phyloP scores from a whole-genome alignment of 2,797 vertebrate genomes.

The Aphelocoma californica region DNA sequence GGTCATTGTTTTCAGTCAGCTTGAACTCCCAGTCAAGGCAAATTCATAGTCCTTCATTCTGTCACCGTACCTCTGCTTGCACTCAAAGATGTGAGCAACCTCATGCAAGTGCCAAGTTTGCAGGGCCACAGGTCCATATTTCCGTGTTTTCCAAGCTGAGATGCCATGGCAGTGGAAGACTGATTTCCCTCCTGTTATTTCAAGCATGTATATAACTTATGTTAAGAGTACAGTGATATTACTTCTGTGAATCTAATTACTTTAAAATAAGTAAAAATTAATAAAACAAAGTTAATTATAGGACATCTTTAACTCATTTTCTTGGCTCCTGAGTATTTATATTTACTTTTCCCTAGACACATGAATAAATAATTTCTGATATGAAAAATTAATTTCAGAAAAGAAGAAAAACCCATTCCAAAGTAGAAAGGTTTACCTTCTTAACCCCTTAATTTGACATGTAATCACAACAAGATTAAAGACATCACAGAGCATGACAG shows the following conservation, averaged over 20 bases:
- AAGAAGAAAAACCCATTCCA: background rate
- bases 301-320: background rate
- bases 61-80: background rate
- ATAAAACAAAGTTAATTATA: constrained; percentile 18
- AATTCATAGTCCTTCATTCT: background rate
- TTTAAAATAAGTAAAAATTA: constrained; percentile 11
- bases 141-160: background rate
- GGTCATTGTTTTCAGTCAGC: background rate
- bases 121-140: background rate
- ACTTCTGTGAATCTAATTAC: background rate
- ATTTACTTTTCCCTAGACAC: background rate
- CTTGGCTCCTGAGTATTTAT: background rate
- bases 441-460: background rate
- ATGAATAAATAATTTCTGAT: background rate
- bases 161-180: background rate
- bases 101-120: background rate
- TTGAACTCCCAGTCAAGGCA: background rate
- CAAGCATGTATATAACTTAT: background rate
- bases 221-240: background rate
- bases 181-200: background rate
- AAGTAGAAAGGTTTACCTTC: background rate
- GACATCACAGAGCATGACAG: background rate
- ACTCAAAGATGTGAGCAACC: background rate
- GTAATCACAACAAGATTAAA: constrained; percentile 20
- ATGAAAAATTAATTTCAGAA: background rate